These are phyloP conservation scores for Callionymus lyra DNA, from an alignment of 2,113 vertebrate genomes.

Conservation along the genomic window DNA sequence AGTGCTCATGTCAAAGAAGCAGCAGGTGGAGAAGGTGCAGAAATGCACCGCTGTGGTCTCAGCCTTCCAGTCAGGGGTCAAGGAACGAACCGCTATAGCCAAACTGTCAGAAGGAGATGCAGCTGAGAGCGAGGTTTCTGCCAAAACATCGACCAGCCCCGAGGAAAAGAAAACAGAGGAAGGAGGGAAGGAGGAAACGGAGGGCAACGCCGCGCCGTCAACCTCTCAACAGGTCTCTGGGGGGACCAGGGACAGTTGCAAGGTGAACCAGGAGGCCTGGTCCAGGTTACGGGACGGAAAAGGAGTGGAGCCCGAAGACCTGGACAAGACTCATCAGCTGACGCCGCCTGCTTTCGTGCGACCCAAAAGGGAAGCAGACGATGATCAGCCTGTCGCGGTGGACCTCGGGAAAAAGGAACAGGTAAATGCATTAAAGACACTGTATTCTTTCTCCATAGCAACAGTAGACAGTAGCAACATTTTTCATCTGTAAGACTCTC, in stretches of 20 bases:
- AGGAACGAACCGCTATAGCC: conserved; percentile 64
- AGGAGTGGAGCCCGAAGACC: conserved; percentile 88
- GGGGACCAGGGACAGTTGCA: conserved; percentile 61
- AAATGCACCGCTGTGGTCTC: conserved; percentile 88
- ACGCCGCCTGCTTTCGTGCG: conserved; percentile 80
- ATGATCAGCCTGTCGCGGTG: conserved; percentile 78
- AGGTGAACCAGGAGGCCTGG: conserved; percentile 78
- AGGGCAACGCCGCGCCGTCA: conserved; percentile 32
- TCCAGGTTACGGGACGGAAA: conserved; percentile 85
- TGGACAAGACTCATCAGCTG: conserved; percentile 78
- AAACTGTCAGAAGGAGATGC: conserved; percentile 42
- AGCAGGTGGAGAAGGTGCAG: conserved; percentile 96
- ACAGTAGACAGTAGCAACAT: conserved; percentile 15
- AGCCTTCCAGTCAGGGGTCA: conserved; percentile 85
- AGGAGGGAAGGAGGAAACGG: conserved; percentile 51
- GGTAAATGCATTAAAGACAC: no score
- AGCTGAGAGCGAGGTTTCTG: conserved; percentile 56
- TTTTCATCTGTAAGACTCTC: neutral
- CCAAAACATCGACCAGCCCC: conserved; percentile 45
- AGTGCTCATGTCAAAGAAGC: conserved; percentile 93
- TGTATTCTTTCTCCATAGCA: conserved; percentile 42
- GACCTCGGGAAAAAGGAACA: conserved; percentile 76
- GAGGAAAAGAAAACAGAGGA: conserved; percentile 44
- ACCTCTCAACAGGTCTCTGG: conserved; percentile 45
- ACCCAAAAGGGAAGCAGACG: conserved; percentile 78